A percentile compares a stretch with the other conserved stretches of the same genome.
Evolutionary conservation across 2,797 vertebrate species (phyloP).

Genomic region (Channa striata): DNA sequence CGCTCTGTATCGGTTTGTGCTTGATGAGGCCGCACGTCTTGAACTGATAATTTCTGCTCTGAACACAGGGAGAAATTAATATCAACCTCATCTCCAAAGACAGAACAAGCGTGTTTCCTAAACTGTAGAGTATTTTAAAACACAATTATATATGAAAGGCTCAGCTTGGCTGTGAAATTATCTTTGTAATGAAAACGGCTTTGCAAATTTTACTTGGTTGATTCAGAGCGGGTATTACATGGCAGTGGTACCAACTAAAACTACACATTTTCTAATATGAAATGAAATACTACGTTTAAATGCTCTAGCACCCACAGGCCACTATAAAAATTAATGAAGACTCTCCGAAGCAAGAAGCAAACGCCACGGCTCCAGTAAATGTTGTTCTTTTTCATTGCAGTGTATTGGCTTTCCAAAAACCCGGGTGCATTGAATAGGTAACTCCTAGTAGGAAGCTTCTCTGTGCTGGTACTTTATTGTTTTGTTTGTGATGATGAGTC

Average conservation of each 20-base stretch:
- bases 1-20: neutral
- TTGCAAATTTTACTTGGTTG: neutral
- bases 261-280: neutral
- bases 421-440: neutral
- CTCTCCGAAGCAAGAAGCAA: neutral
- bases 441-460: too few species aligned
- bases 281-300: neutral
- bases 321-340: conserved; percentile 7
- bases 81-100: neutral
- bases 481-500: too few species aligned
- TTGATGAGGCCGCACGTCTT: neutral
- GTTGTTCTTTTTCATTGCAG: neutral
- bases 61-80: neutral
- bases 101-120: neutral
- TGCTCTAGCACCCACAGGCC: neutral
- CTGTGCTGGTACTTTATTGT: too few species aligned
- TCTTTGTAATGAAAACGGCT: neutral
- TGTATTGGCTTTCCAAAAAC: neutral
- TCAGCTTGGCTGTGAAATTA: neutral
- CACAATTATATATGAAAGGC: neutral
- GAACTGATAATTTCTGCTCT: neutral
- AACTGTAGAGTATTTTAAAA: conserved; percentile 3
- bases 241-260: neutral
- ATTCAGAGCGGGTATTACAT: neutral
- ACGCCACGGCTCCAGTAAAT: neutral